phyloP scores from a whole-genome alignment of 2,113 vertebrate genomes.

The Eira barbara region DNA sequence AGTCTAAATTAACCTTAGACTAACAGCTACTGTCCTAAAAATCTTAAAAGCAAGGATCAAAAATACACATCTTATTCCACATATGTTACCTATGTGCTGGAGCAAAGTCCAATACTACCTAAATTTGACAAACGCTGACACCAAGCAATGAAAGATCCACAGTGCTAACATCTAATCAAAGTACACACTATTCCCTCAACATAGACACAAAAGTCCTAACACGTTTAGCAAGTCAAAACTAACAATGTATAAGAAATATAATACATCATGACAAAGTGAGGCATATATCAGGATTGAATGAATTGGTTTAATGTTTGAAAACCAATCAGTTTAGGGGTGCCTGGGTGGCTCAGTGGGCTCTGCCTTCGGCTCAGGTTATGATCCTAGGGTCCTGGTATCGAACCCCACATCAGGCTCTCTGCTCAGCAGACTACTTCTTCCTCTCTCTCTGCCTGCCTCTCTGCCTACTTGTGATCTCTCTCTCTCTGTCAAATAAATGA shows the following conservation, averaged over 20 bases:
- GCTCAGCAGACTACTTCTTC: too few species aligned
- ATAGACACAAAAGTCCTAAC: neutral
- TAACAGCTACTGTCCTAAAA: neutral
- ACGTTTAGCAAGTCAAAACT: neutral
- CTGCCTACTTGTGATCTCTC: too few species aligned
- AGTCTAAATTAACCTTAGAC: neutral
- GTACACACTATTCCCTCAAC: neutral
- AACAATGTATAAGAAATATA: neutral
- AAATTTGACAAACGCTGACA: neutral
- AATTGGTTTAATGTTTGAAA: conserved; percentile 2
- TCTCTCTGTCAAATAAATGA: too few species aligned
- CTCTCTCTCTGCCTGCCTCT: too few species aligned
- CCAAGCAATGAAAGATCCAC: neutral
- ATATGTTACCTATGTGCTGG: neutral
- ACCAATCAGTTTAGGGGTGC: neutral
- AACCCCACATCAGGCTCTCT: too few species aligned
- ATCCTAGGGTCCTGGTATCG: too few species aligned
- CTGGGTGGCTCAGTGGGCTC: too few species aligned
- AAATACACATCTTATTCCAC: neutral
- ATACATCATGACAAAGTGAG: neutral
- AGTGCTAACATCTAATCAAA: neutral
- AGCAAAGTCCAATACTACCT: neutral
- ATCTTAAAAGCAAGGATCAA: neutral
- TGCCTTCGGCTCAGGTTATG: too few species aligned
- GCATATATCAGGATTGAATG: neutral